A percentile compares a stretch with the other conserved stretches of the same genome.
phyloP scores from a whole-genome alignment of 2,113 vertebrate genomes.

The Alligator mississippiensis region DNA sequence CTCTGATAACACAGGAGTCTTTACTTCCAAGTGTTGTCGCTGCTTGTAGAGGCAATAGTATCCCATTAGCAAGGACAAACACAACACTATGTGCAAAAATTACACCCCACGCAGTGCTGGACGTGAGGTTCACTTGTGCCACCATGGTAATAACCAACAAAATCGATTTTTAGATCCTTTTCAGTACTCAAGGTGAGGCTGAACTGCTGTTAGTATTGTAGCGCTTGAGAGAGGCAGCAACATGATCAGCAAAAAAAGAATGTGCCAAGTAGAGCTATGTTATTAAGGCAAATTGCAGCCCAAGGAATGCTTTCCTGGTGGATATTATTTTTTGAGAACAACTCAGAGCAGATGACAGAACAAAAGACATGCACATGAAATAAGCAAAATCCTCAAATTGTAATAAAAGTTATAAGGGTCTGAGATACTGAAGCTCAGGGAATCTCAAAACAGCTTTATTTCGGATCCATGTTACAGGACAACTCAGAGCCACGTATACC shows the following conservation, averaged over 20 bases:
- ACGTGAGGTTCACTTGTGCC: slow-evolving; percentile 20
- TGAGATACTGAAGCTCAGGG: background rate
- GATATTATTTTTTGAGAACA: slow-evolving; percentile 37
- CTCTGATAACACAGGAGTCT: background rate
- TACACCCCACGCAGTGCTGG: background rate
- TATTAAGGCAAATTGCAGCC: slow-evolving; percentile 39
- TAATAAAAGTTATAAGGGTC: background rate
- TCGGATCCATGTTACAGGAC: background rate
- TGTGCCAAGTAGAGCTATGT: slow-evolving; percentile 6
- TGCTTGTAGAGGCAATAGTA: background rate
- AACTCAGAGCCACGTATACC: background rate
- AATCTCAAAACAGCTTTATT: slow-evolving; percentile 25
- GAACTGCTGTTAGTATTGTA: background rate
- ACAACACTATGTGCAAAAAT: background rate
- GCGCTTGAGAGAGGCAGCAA: background rate
- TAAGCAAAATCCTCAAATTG: slow-evolving; percentile 40
- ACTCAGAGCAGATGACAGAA: background rate
- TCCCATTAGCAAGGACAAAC: slow-evolving; percentile 16
- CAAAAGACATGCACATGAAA: background rate
- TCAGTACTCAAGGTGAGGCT: slow-evolving; percentile 23
- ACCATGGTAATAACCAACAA: background rate
- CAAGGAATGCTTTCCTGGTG: slow-evolving; percentile 1
- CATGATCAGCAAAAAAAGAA: background rate
- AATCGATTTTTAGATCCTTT: slow-evolving; percentile 17
- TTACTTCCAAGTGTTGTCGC: background rate